Evolutionary conservation across 2,888 invertebrate genomes (phyloP).

Genomic region (Malthinus seriepunctatus): DNA sequence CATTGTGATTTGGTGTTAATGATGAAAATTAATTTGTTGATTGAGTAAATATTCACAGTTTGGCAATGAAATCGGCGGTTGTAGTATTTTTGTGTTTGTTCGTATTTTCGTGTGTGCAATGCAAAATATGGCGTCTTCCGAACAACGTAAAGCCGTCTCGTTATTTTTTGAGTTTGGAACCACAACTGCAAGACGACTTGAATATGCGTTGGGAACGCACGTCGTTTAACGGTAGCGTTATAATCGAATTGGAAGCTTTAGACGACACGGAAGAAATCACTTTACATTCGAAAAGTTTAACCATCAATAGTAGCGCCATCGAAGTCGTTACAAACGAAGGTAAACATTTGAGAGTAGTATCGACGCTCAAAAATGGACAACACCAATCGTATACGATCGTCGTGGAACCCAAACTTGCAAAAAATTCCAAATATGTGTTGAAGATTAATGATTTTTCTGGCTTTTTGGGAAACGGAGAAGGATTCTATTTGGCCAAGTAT

Average conservation of each 20-base stretch:
- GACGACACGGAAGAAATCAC: constrained; percentile 16
- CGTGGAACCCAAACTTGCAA: not conserved
- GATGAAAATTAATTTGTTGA: too few species aligned
- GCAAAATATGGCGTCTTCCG: constrained; percentile 19
- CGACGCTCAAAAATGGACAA: not conserved
- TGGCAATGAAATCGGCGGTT: not conserved
- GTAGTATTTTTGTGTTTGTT: not conserved
- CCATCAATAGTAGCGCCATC: not conserved
- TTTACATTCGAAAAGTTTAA: constrained; percentile 16
- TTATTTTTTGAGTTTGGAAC: constrained; percentile 23
- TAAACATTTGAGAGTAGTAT: not conserved
- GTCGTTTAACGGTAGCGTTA: constrained; percentile 20
- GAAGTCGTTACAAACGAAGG: not conserved
- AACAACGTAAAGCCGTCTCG: constrained; percentile 13
- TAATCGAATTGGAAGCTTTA: constrained; percentile 14
- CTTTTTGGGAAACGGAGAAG: constrained; percentile 2
- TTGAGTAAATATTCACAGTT: too few species aligned
- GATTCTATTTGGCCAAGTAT: constrained; percentile 7
- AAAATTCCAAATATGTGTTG: not conserved
- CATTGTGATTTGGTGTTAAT: too few species aligned
- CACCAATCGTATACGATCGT: constrained; percentile 5
- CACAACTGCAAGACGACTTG: constrained; percentile 16
- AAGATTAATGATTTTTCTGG: constrained; percentile 5
- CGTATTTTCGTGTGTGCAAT: constrained; percentile 1
- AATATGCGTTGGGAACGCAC: not conserved